Conservation (phyloP, 2,888 invertebrate genomes). For the Philopedon plagiatum region DNA sequence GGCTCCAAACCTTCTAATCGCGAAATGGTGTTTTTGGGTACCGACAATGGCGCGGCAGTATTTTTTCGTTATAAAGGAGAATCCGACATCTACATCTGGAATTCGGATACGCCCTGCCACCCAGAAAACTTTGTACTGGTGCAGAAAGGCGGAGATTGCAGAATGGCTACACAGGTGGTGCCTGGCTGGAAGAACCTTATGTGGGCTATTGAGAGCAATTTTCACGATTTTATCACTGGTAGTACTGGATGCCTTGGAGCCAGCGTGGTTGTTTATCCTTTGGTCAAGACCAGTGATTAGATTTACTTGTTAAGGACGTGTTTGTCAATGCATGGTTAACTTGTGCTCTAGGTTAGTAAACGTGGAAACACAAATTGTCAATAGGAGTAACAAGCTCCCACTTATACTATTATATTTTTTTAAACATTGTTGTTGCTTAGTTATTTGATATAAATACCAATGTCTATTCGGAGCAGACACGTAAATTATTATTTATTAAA, state of each 20-base stretch:
- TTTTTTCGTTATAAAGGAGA: constrained; percentile 75
- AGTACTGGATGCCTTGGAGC: constrained; percentile 76
- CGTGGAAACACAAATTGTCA: too few relatives aligned
- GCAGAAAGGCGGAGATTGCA: constrained; percentile 74
- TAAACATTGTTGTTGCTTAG: too few relatives aligned
- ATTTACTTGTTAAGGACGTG: constrained; percentile 27
- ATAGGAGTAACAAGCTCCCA: too few relatives aligned
- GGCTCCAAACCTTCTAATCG: constrained; percentile 72
- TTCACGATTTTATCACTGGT: constrained; percentile 75
- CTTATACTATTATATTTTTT: too few relatives aligned
- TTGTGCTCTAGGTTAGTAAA: too few relatives aligned
- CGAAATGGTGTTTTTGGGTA: constrained; percentile 75
- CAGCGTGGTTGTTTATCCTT: constrained; percentile 43
- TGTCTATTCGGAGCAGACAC: too few relatives aligned
- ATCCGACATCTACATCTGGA: constrained; percentile 75
- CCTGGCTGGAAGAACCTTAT: constrained; percentile 73
- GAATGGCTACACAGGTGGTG: constrained; percentile 74
- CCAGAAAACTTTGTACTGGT: constrained; percentile 72
- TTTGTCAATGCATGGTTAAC: too few relatives aligned
- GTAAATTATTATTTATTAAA: too few relatives aligned
- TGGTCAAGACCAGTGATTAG: constrained; percentile 46
- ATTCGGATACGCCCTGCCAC: constrained; percentile 69
- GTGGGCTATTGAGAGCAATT: constrained; percentile 76
- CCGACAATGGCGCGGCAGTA: constrained; percentile 74
- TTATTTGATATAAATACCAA: too few relatives aligned